Evolutionary conservation across 2,888 invertebrate genomes (phyloP), one percentile per base, ranked within the genome.

Genomic region (Phortica okadai): DNA sequence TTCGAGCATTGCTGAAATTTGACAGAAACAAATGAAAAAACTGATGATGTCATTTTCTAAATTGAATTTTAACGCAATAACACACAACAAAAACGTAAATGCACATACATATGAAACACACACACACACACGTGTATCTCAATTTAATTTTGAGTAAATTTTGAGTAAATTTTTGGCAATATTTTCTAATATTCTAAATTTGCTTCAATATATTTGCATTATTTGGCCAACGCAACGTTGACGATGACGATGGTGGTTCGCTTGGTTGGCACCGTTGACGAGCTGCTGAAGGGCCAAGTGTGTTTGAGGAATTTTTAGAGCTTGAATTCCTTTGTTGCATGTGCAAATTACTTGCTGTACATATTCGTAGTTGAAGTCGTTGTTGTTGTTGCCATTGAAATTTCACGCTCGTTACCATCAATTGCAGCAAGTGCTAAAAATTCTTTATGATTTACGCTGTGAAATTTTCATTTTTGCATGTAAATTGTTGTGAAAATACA

Each of bases 21-120:
- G 79, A 82, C 83, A 80, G 80, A 78, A 80, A 84, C 79, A 80
- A 85, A 85, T 85, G 84, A 77, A 83, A 79, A 81, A 81, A 74
- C 80, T 82, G 86, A 87, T 83, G 82, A 82, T 78, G 80, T 81
- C 86, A 86, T 85, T 85, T 81, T 73, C 77, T 62, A 82, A 85
- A 86, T 85, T 84, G 82, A 83, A 83, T 84, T 82, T 80, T 78
- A 74, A 80, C 72, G 73, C 74, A 81, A 66, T 25, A 62, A 62
- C 10, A 62, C n/a, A 62, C 62, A 62, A 62, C 21, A 62, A 16
- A 5, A 16, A 21, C 62, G 16, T 5, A 14, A 5, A 25, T 7
- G 25, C 16, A 33, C 6, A 62, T 6, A 10, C 16, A 25, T 0
- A 6, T 3, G 25, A 16, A 62, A 42, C 42, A 66, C 66, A 41